Percentiles rank a stretch among this genome's conserved stretches.
phyloP scores from a whole-genome alignment of 1,140 invertebrate genomes.

The Uloborus diversus region DNA sequence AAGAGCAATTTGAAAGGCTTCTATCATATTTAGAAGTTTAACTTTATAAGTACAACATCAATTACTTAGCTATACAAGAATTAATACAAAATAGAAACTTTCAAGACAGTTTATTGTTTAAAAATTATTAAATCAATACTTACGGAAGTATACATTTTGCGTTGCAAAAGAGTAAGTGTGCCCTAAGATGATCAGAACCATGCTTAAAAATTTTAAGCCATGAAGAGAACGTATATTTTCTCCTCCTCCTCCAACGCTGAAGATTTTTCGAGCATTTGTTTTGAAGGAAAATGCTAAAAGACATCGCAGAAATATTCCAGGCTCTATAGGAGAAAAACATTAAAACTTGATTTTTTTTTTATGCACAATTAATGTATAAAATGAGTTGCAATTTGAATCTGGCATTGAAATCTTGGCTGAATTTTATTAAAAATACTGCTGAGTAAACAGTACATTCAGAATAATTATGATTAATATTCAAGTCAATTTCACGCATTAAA shows the following conservation, averaged over 20 bases:
- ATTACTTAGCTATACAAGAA: background rate
- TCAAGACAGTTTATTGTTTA: background rate
- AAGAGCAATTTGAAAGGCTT: background rate
- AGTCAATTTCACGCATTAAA: background rate
- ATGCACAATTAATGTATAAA: background rate
- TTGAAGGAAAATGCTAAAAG: conserved; percentile 52
- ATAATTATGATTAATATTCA: background rate
- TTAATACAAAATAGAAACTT: conserved; percentile 6
- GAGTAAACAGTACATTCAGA: background rate
- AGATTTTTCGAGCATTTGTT: conserved; percentile 42
- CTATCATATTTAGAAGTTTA: background rate
- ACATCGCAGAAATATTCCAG: background rate
- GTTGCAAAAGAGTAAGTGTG: conserved; percentile 60
- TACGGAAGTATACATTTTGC: conserved; percentile 58
- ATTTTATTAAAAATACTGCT: no score
- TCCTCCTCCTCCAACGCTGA: background rate
- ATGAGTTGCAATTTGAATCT: background rate
- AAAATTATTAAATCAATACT: conserved; percentile 22
- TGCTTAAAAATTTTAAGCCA: conserved; percentile 59
- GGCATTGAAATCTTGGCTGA: no score
- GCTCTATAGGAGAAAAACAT: background rate
- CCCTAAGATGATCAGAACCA: conserved; percentile 60
- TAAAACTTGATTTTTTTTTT: background rate
- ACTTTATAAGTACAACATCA: background rate
- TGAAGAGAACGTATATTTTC: conserved; percentile 56